Conservation (phyloP, 2,113 vertebrate species). For the Takifugu bimaculatus region DNA sequence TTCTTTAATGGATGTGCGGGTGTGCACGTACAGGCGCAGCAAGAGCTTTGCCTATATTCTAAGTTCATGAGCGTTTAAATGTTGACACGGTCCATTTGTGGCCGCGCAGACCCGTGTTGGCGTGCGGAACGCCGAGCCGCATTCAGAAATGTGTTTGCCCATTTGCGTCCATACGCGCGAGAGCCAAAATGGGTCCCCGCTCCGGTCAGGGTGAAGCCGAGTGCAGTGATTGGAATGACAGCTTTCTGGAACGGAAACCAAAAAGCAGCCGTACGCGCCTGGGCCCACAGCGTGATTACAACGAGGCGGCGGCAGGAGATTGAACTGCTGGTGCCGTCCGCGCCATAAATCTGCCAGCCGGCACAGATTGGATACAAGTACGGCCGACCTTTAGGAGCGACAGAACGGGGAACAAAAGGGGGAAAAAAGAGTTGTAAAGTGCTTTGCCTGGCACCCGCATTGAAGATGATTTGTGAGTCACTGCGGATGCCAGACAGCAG, state of each 20-base stretch:
- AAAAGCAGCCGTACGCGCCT: constrained; percentile 30
- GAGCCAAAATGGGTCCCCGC: no score
- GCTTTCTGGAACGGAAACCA: constrained; percentile 49
- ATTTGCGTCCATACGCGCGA: constrained; percentile 42
- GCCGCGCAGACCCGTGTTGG: neutral
- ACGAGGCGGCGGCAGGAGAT: neutral
- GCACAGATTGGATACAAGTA: constrained; percentile 40
- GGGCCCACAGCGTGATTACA: constrained; percentile 31
- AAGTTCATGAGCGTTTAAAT: constrained; percentile 1
- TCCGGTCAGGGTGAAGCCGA: constrained; percentile 19
- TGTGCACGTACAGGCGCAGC: neutral
- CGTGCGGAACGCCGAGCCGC: neutral
- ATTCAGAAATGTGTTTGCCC: constrained; percentile 30
- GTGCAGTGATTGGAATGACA: constrained; percentile 49
- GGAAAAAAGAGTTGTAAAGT: constrained; percentile 20
- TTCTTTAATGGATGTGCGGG: constrained; percentile 4
- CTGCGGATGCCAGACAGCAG: constrained; percentile 15
- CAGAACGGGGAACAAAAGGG: constrained; percentile 6
- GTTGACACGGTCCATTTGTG: neutral
- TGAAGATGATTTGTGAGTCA: constrained; percentile 36
- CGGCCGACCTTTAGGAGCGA: constrained; percentile 27
- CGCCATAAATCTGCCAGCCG: constrained; percentile 41
- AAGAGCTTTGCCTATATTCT: constrained; percentile 6
- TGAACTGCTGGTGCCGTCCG: constrained; percentile 30
- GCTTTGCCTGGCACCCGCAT: constrained; percentile 24